A percentile compares a stretch with the other conserved stretches of the same genome.
Conservation (phyloP, 2,113 vertebrate genomes). For the Esox niger region DNA sequence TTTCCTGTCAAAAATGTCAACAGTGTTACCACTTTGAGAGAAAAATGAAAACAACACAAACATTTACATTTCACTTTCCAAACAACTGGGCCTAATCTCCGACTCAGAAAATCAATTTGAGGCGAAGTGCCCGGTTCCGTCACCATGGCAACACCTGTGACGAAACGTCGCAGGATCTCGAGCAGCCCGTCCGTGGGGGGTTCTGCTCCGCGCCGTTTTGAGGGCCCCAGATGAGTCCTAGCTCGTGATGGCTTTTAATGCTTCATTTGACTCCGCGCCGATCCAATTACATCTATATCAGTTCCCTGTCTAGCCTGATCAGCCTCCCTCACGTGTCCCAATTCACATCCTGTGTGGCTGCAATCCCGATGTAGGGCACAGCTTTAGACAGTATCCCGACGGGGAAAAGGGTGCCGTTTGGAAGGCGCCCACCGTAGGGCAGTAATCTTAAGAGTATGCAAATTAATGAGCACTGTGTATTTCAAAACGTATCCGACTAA, state of each 20-base stretch:
- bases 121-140: neutral
- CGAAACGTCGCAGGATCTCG: slow-evolving; percentile 15
- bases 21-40: neutral
- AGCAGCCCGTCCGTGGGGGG: slow-evolving; percentile 14
- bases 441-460: too few species aligned
- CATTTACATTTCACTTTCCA: neutral
- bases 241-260: slow-evolving; percentile 55
- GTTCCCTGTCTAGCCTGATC: slow-evolving; percentile 38
- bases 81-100: neutral
- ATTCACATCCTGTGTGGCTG: too few species aligned
- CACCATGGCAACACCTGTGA: neutral
- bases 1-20: too few species aligned
- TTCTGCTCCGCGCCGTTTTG: slow-evolving; percentile 3
- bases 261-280: slow-evolving; percentile 61
- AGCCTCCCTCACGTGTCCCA: too few species aligned
- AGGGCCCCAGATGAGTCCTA: slow-evolving; percentile 41
- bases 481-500: too few species aligned
- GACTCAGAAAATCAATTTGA: too few species aligned
- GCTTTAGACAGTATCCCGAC: too few species aligned
- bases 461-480: too few species aligned
- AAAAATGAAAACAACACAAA: neutral
- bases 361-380: too few species aligned
- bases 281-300: slow-evolving; percentile 61
- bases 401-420: too few species aligned
- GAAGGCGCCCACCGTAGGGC: too few species aligned